A percentile compares a stretch with the other conserved stretches of the same genome.
These are phyloP conservation scores for Agriopis aurantiaria DNA, from an alignment of 2,888 invertebrate genomes.

Conservation along the genomic window DNA sequence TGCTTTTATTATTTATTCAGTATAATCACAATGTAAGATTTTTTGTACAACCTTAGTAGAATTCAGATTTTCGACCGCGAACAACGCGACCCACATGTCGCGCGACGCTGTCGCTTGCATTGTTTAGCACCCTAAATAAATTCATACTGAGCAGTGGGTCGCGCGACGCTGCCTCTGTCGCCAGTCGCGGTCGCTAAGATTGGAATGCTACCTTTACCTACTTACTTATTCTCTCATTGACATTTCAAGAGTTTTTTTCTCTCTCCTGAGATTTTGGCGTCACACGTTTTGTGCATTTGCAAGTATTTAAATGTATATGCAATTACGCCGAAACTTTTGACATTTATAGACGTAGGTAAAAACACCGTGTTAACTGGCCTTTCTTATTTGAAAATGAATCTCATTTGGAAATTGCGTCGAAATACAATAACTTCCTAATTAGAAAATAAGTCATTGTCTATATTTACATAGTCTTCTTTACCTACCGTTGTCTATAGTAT, in stretches of 20 bases:
- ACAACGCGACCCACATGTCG: too few species aligned
- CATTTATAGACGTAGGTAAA: not conserved
- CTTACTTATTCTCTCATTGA: not conserved
- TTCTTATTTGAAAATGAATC: slow-evolving; percentile 2
- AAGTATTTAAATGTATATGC: too few species aligned
- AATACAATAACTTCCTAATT: not conserved
- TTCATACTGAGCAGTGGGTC: too few species aligned
- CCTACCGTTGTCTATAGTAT: too few species aligned
- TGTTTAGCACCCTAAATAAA: too few species aligned
- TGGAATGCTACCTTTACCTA: too few species aligned
- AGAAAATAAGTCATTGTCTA: slow-evolving; percentile 1
- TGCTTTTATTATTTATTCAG: not conserved
- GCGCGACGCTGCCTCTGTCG: too few species aligned
- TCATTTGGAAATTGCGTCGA: slow-evolving; percentile 4
- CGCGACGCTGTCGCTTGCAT: too few species aligned
- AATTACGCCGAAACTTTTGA: not conserved
- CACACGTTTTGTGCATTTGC: too few species aligned
- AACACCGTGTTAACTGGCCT: not conserved
- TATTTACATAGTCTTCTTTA: not conserved
- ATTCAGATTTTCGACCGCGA: too few species aligned
- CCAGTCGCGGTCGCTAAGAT: too few species aligned
- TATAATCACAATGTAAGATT: not conserved
- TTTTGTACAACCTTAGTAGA: not conserved
- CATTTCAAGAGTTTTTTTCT: slow-evolving; percentile 1
- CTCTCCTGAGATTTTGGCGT: too few species aligned